Percentiles rank a stretch among this genome's conserved stretches.
Conservation (phyloP, 2,797 vertebrate species). For the Pelodytes ibericus region DNA sequence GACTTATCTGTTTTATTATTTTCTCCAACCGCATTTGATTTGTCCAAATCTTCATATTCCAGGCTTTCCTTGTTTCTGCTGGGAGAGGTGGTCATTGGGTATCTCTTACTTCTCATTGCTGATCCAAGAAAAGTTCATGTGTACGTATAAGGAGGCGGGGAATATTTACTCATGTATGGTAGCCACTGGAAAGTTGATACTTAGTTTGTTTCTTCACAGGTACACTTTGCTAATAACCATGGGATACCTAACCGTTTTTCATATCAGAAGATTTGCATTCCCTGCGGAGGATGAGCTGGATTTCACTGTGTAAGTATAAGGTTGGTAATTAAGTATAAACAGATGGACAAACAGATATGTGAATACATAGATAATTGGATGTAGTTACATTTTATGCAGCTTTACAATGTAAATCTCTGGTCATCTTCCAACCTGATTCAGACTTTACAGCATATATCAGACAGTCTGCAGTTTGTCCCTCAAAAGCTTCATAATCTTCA, state of each 20-base stretch:
- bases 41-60: no score
- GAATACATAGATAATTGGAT: neutral
- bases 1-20: no score
- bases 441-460: no score
- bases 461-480: no score
- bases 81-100: slow-evolving; percentile 48
- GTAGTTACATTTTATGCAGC: no score
- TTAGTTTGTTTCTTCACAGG: slow-evolving; percentile 23
- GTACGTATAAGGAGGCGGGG: slow-evolving; percentile 33
- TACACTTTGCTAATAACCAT: slow-evolving; percentile 54
- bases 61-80: slow-evolving; percentile 53
- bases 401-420: no score
- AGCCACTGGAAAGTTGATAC: neutral
- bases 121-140: slow-evolving; percentile 50
- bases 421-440: no score
- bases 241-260: slow-evolving; percentile 53
- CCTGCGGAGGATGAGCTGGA: slow-evolving; percentile 43
- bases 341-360: neutral
- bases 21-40: no score
- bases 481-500: no score
- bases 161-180: neutral
- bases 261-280: slow-evolving; percentile 46
- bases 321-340: no score
- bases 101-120: slow-evolving; percentile 43
- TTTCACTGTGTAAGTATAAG: slow-evolving; percentile 59